Percentiles rank a stretch among this genome's conserved stretches.
Conservation (phyloP, 1,140 invertebrate genomes). For the Monomorium pharaonis region DNA sequence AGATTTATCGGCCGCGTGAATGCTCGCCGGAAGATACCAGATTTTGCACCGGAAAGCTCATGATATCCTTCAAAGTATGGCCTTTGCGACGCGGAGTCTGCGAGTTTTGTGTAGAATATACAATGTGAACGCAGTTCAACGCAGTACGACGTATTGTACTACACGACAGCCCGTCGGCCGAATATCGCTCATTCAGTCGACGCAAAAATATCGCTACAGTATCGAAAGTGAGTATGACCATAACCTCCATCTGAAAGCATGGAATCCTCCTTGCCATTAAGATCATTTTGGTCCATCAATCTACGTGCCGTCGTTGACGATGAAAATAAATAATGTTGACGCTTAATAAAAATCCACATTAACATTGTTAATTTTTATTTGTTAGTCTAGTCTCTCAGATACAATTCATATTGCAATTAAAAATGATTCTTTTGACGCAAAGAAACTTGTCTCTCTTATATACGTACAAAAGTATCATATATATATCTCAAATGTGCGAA, state of each 20-base stretch:
- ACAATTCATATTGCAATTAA: not conserved
- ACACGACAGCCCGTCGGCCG: slow-evolving; percentile 65
- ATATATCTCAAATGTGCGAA: not conserved
- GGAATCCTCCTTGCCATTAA: not conserved
- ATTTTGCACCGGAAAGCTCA: slow-evolving; percentile 44
- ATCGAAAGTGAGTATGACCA: slow-evolving; percentile 72
- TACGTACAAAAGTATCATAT: not conserved
- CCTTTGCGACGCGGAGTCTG: slow-evolving; percentile 76
- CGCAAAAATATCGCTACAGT: slow-evolving; percentile 71
- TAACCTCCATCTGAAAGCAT: slow-evolving; percentile 51
- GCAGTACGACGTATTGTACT: slow-evolving; percentile 64
- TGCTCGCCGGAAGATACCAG: not conserved
- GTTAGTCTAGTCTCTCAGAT: not conserved
- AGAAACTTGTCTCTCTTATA: not conserved
- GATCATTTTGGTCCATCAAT: not conserved
- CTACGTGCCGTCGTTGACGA: not conserved
- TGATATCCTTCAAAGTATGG: slow-evolving; percentile 71
- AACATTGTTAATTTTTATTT: not conserved
- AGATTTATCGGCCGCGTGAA: slow-evolving; percentile 23
- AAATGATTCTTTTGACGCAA: not conserved
- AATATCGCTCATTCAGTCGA: slow-evolving; percentile 64
- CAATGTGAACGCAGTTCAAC: slow-evolving; percentile 72
- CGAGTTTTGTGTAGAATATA: slow-evolving; percentile 78
- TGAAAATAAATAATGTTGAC: not conserved
- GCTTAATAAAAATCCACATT: not conserved